Evolutionary conservation across 2,113 vertebrate species (phyloP).

Genomic region (Semicossyphus pulcher): DNA sequence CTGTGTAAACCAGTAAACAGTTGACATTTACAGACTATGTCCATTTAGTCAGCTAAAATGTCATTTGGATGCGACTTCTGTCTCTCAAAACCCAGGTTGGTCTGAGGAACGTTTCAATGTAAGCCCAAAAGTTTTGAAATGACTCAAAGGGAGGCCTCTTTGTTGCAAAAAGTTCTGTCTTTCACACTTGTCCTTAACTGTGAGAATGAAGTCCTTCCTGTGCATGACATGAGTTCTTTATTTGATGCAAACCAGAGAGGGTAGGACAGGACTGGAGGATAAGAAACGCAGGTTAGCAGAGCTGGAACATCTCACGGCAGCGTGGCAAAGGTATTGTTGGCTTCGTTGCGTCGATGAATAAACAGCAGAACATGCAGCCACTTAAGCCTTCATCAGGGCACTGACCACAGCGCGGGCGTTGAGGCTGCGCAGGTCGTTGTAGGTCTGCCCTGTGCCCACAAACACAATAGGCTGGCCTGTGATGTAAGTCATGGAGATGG

Average conservation of each 20-base stretch:
- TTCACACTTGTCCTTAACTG: conserved; percentile 43
- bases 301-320: conserved; percentile 55
- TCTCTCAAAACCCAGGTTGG: conserved; percentile 34
- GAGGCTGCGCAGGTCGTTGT: conserved; percentile 97
- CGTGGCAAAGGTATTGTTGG: conserved; percentile 25
- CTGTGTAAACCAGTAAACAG: conserved; percentile 42
- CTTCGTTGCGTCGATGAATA: conserved; percentile 33
- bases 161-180: conserved; percentile 32
- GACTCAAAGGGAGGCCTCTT: conserved; percentile 31
- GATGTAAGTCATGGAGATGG: conserved; percentile 99
- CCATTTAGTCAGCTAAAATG: conserved; percentile 39
- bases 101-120: conserved; percentile 64
- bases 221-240: conserved; percentile 31
- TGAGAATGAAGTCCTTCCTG: conserved; percentile 48
- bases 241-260: conserved; percentile 32
- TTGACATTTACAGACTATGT: conserved; percentile 37
- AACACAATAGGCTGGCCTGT: conserved; percentile 99
- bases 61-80: conserved; percentile 32
- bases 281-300: conserved; percentile 41
- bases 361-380: conserved; percentile 35
- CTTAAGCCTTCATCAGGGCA: conserved; percentile 97
- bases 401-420: conserved; percentile 96
- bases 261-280: conserved; percentile 21
- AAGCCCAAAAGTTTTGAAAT: conserved; percentile 43
- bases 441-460: conserved; percentile 97